These are phyloP conservation scores for Phyllotreta cruciferae DNA, from an alignment of 2,888 invertebrate species.

Conservation along the genomic window DNA sequence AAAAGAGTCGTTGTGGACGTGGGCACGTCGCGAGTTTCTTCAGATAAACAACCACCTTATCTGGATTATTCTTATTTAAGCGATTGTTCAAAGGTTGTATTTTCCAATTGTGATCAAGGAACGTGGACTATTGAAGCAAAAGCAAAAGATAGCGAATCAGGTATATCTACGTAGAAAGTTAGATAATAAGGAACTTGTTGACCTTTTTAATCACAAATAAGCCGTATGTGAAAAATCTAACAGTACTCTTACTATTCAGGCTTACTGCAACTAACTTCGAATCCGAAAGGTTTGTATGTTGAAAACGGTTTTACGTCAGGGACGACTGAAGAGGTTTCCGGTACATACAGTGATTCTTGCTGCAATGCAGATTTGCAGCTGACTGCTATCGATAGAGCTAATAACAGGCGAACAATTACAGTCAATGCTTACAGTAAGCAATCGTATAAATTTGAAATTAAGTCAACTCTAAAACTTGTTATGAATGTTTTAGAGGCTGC, in stretches of 20 bases:
- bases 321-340: conserved; percentile 69
- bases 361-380: conserved; percentile 74
- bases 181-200: background rate
- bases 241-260: conserved; percentile 55
- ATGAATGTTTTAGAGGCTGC: conserved; percentile 50
- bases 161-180: conserved; percentile 52
- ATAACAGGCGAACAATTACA: conserved; percentile 69
- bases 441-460: background rate
- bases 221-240: background rate
- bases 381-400: conserved; percentile 72
- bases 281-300: conserved; percentile 69
- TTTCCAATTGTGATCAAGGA: conserved; percentile 68
- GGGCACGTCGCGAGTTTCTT: conserved; percentile 39
- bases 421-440: conserved; percentile 65
- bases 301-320: conserved; percentile 72
- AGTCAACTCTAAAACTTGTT: background rate
- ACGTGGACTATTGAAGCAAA: conserved; percentile 75
- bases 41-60: conserved; percentile 49
- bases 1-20: conserved; percentile 61
- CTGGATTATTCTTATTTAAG: conserved; percentile 58
- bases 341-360: conserved; percentile 75
- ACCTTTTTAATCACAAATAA: conserved; percentile 9
- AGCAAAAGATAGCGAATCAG: conserved; percentile 71
- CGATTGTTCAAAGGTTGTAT: conserved; percentile 55
- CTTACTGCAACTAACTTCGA: conserved; percentile 66